Conservation (phyloP, 64 coral and sea anemone genomes). For the Montipora capricornis region DNA sequence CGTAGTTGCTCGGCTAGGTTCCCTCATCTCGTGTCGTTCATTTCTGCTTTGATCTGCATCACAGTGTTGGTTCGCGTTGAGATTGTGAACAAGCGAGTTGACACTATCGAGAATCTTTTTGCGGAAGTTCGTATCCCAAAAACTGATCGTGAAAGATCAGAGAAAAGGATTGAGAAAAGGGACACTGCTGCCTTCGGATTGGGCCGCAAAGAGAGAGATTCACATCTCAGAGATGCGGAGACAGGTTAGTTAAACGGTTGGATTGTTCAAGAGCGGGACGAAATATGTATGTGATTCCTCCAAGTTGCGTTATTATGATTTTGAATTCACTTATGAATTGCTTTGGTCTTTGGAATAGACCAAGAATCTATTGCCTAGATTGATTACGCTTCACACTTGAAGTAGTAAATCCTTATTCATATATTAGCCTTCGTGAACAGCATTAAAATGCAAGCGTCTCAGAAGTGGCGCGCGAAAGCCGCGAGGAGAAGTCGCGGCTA, state of each 20-base stretch:
- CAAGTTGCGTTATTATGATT: too few relatives aligned
- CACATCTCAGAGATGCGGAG: not conserved
- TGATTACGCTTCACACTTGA: too few relatives aligned
- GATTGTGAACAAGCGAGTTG: conserved; percentile 26
- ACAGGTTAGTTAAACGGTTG: not conserved
- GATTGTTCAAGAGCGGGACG: too few relatives aligned
- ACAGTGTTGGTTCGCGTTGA: conserved; percentile 24
- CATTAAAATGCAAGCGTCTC: too few relatives aligned
- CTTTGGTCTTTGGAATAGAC: too few relatives aligned
- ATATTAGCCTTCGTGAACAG: too few relatives aligned
- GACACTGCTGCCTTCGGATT: not conserved
- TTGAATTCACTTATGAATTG: too few relatives aligned
- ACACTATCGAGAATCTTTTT: not conserved
- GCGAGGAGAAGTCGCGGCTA: too few relatives aligned
- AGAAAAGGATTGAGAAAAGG: not conserved
- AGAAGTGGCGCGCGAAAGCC: too few relatives aligned
- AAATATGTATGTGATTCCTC: too few relatives aligned
- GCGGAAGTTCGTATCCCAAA: not conserved
- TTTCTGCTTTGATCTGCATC: conserved; percentile 17
- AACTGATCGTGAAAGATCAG: not conserved
- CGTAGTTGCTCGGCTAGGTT: not conserved
- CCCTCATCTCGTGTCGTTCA: not conserved
- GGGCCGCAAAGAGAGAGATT: not conserved
- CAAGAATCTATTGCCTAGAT: too few relatives aligned
- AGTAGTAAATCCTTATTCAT: too few relatives aligned